Percentiles rank a stretch among this genome's conserved stretches.
Evolutionary conservation across 1,140 invertebrate species (phyloP).

Genomic region (Drosophila murphyi): DNA sequence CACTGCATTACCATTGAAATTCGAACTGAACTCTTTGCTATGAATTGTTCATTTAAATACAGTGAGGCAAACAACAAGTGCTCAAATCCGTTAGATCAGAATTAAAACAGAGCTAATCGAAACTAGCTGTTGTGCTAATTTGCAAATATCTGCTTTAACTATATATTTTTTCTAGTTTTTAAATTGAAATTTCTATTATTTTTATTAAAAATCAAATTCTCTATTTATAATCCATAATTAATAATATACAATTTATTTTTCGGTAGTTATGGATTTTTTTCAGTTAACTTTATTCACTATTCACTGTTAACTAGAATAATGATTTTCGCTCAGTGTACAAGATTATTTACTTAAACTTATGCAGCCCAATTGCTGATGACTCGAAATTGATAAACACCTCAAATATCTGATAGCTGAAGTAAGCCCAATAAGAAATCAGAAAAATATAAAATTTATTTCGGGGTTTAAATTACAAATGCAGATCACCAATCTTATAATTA

Average conservation of each 20-base stretch:
- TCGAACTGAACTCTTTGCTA: slow-evolving; percentile 31
- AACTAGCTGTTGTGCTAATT: too few relatives aligned
- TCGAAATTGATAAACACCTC: background rate
- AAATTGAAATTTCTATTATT: too few relatives aligned
- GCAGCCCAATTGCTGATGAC: background rate
- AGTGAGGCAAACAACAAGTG: too few relatives aligned
- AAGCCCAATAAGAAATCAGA: background rate
- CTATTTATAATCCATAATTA: background rate
- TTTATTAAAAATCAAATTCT: background rate
- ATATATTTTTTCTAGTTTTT: too few relatives aligned
- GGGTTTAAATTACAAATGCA: too few relatives aligned
- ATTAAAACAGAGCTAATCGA: too few relatives aligned
- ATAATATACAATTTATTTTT: too few relatives aligned
- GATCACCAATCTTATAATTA: too few relatives aligned
- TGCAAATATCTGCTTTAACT: too few relatives aligned
- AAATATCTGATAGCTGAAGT: background rate
- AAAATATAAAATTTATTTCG: background rate
- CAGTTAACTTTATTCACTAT: background rate
- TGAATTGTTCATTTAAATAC: too few relatives aligned
- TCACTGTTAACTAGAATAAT: too few relatives aligned
- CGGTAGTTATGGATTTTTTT: background rate
- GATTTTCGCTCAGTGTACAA: background rate
- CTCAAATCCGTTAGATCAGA: too few relatives aligned
- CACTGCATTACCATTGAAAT: slow-evolving; percentile 54
- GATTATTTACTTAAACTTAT: background rate